phyloP scores from a whole-genome alignment of 1,140 invertebrate genomes.

The Tachypleus tridentatus region DNA sequence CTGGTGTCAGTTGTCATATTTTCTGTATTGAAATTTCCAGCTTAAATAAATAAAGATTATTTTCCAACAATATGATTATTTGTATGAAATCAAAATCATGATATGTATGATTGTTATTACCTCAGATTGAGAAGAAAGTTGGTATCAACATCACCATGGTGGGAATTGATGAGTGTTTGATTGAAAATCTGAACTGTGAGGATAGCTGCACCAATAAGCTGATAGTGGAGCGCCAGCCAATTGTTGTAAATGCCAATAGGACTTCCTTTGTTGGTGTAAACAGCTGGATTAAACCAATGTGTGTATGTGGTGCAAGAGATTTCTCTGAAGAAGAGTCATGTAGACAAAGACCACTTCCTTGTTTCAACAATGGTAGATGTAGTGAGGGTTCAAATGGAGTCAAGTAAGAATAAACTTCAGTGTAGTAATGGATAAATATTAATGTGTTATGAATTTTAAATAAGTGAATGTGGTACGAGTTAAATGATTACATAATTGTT shows the following conservation, averaged over 20 bases:
- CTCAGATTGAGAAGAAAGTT: constrained; percentile 70
- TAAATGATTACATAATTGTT: too few species aligned
- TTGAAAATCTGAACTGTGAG: constrained; percentile 77
- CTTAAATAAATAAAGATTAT: too few species aligned
- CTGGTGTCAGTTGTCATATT: too few species aligned
- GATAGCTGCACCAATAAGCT: constrained; percentile 87
- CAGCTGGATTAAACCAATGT: constrained; percentile 58
- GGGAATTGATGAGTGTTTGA: constrained; percentile 91
- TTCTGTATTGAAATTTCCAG: too few species aligned
- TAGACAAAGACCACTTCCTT: constrained; percentile 57
- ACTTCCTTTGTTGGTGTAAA: constrained; percentile 85
- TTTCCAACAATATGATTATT: too few species aligned
- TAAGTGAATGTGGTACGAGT: too few species aligned
- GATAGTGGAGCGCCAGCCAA: constrained; percentile 76
- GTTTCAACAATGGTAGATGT: constrained; percentile 88
- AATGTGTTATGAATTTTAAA: too few species aligned
- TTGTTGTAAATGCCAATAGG: constrained; percentile 94
- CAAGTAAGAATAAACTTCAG: constrained; percentile 6
- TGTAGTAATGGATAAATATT: too few species aligned
- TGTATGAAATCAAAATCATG: too few species aligned
- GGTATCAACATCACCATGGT: constrained; percentile 96
- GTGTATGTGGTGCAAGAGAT: constrained; percentile 78
- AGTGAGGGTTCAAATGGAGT: constrained; percentile 17
- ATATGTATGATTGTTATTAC: background rate
- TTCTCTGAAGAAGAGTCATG: constrained; percentile 82